Evolutionary conservation across 2,113 vertebrate genomes (phyloP), one percentile per base, ranked within the genome.

Genomic region (Phaethon lepturus): DNA sequence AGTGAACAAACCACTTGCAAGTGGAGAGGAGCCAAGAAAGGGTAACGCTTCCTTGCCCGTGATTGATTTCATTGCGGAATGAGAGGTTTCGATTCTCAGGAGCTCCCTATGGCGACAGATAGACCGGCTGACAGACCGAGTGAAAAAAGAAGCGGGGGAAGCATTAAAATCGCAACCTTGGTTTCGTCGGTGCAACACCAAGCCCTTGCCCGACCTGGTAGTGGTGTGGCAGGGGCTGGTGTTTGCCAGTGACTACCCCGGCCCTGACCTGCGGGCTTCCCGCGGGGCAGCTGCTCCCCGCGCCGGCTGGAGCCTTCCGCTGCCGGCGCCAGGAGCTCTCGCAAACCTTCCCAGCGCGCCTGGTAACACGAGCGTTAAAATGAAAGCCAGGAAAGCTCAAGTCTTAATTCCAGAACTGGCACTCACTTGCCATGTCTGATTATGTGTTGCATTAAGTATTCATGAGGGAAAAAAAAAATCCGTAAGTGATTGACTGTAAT

Each of bases 331-430:
- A 71, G n/a, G 40, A 75, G 64, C 68, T 28, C 49, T 63, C 60
- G 20, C 76, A 89, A 92, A 64, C 35, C 23, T 85, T 89, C 64
- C 75, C 67, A 31, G 45, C 9, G 52, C 59, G 24, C 20, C 66
- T 69, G 50, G 35, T 55, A 79, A 69, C 11, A 89, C 0, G 0
- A 94, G 56, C 2, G 1, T 44, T 84, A 50, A 87, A 96, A 85
- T 5, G 16, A 82, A 78, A 87, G 31, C 79, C 62, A 92, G 63
- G 50, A 91, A 82, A 60, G 38, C 68, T 56, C 79, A 80, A 50
- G n/a, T 87, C 77, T 91, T 89, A 82, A 82, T 89, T 88, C 66
- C 50, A 94, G 38, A 64, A 29, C 69, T 71, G 35, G 35, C 38
- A 69, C 69, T 68, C 52, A 58, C 58, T 76, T 88, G 29, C 53